Conservation (phyloP, 2,888 invertebrate genomes). For the Theodoxus fluviatilis region DNA sequence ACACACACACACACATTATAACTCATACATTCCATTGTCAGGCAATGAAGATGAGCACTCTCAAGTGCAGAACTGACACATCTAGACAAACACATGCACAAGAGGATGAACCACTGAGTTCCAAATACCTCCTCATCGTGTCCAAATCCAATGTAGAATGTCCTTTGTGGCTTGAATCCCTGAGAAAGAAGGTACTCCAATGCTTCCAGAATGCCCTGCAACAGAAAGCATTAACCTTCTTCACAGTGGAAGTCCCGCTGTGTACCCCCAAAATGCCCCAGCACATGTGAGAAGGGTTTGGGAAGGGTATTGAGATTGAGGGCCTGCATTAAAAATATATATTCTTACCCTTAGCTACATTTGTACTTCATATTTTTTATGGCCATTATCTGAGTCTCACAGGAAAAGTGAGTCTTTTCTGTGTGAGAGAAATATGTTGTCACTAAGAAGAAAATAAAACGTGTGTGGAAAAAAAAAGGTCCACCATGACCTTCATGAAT, state of each 20-base stretch:
- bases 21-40: neutral
- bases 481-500: neutral
- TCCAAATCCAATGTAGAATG: slow-evolving; percentile 69
- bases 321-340: too few species aligned
- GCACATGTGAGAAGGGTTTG: neutral
- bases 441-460: neutral
- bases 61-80: neutral
- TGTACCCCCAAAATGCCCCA: neutral
- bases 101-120: neutral
- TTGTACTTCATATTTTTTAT: too few species aligned
- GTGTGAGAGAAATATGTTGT: neutral
- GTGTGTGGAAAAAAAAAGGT: neutral
- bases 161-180: slow-evolving; percentile 64
- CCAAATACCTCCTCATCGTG: slow-evolving; percentile 69
- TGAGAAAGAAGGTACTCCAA: slow-evolving; percentile 63
- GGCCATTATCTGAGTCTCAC: too few species aligned
- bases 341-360: too few species aligned
- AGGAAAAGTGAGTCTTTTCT: neutral
- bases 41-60: too few species aligned
- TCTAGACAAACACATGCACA: neutral
- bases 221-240: slow-evolving; percentile 17
- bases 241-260: neutral
- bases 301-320: too few species aligned
- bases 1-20: neutral
- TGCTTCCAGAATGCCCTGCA: slow-evolving; percentile 68